Base-by-base conservation (phyloP, 2,888 invertebrate genomes). In the Onthophagus sagittarius region DNA sequence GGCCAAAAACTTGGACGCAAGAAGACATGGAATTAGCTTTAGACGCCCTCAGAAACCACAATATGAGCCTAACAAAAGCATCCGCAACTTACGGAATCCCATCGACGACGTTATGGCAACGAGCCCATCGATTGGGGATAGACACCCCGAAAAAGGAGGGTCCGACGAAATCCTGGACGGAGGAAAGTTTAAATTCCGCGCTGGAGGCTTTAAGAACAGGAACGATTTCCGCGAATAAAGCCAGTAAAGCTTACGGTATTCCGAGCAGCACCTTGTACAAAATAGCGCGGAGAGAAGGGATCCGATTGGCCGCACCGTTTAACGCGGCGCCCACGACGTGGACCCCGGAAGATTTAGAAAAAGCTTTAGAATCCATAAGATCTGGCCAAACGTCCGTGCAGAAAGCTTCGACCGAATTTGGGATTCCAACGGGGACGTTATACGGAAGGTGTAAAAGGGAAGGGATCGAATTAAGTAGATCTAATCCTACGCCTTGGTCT, bases 401-500 rank as follows among this genome's bases (percentile, higher is more conserved):
- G 86, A 91, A 94, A 80, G 95, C 95, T 39, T 94, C 95, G 78
- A 90, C 93, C 32, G 93, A 93, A 85, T 95, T 91, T 84, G 95
- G 95, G 72, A 96, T 96, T 81, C 96, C 96, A 63, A 94, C 94
- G 71, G 95, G 96, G 14, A 96, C 96, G 9, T 86, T 96, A 14
- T 96, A 96, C 81, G 96, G 96, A 1, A 88, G 95, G 79, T 96
- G 96, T 84, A 95, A 96, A 82, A 88, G 95, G 70, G 96, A 96
- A 84, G 95, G 96, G 69, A 96, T 96, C 79, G 96, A 95, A 84
- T 86, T 96, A 78, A 94, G 94, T 5, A 90, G 95, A 78, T 94
- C 94, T 73, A 94, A 94, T 87, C 94, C 95, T n/a, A 94, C 95
- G 65, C 95, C 95, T 7, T 96, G 96, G 96, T 94, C 95, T n/a